These are phyloP conservation scores for Philaethria dido DNA, from an alignment of 2,888 invertebrate species.

Conservation along the genomic window DNA sequence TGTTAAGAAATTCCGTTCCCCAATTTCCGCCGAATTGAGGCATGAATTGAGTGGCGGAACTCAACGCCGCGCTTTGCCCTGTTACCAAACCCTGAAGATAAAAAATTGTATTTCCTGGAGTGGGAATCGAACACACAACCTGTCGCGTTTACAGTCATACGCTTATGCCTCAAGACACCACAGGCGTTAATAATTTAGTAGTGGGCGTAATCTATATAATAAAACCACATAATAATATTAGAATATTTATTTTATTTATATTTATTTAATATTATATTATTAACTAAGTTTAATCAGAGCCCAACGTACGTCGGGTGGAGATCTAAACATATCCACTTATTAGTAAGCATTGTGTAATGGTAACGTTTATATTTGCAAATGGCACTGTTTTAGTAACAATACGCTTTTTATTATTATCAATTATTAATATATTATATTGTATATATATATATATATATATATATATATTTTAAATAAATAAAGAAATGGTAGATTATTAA, in stretches of 20 bases:
- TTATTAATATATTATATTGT: neutral
- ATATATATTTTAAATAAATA: neutral
- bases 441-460: neutral
- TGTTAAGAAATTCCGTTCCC: too few species aligned
- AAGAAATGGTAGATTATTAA: neutral
- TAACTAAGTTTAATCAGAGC: constrained; percentile 1
- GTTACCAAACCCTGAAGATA: too few species aligned
- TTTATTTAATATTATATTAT: constrained; percentile 8
- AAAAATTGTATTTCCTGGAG: too few species aligned
- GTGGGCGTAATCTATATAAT: neutral
- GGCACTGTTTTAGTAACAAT: constrained; percentile 45
- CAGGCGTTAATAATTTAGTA: too few species aligned
- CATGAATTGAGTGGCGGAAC: too few species aligned
- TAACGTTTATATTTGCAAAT: constrained; percentile 47
- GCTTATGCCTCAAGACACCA: too few species aligned
- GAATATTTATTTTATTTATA: constrained; percentile 14
- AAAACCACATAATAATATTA: constrained; percentile 2
- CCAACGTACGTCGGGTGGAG: constrained; percentile 7
- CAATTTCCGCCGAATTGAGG: too few species aligned
- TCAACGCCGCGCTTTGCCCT: too few species aligned
- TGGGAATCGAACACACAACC: too few species aligned
- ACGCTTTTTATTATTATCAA: constrained; percentile 5
- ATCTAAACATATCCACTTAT: constrained; percentile 4
- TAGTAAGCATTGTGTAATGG: constrained; percentile 34
- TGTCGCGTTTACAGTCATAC: too few species aligned